Percentiles rank a stretch among this genome's conserved stretches.
Evolutionary conservation across 2,888 invertebrate genomes (phyloP).

Genomic region (Hymenopus coronatus): DNA sequence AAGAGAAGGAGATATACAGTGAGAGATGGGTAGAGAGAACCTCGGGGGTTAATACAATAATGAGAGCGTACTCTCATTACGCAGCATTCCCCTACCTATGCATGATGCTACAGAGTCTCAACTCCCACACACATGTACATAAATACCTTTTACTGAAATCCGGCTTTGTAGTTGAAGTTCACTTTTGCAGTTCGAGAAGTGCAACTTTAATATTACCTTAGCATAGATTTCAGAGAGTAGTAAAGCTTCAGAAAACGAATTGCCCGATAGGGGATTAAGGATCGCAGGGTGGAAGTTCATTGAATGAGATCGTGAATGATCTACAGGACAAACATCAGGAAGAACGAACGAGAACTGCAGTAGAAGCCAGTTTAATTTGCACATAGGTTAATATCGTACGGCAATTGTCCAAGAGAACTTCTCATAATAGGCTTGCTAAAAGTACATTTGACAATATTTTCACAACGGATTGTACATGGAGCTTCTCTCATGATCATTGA

Average conservation of each 20-base stretch:
- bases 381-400: not conserved
- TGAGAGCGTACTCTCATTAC: too few relatives aligned
- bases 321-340: not conserved
- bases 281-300: not conserved
- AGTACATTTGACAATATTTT: not conserved
- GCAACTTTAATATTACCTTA: not conserved
- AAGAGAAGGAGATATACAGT: too few relatives aligned
- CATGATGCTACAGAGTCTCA: too few relatives aligned
- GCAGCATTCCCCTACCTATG: too few relatives aligned
- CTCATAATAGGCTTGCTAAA: not conserved
- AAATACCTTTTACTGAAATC: too few relatives aligned
- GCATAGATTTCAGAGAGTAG: not conserved
- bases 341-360: not conserved
- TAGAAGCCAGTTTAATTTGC: not conserved
- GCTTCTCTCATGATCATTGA: too few relatives aligned
- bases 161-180: not conserved
- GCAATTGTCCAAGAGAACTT: not conserved
- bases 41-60: too few relatives aligned
- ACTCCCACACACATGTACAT: too few relatives aligned
- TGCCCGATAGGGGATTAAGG: not conserved
- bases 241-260: not conserved
- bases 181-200: not conserved
- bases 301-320: not conserved
- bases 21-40: too few relatives aligned
- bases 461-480: not conserved